A percentile compares a stretch with the other conserved stretches of the same genome.
Conservation (phyloP, 2,113 vertebrate species). For the Oenanthe melanoleuca region DNA sequence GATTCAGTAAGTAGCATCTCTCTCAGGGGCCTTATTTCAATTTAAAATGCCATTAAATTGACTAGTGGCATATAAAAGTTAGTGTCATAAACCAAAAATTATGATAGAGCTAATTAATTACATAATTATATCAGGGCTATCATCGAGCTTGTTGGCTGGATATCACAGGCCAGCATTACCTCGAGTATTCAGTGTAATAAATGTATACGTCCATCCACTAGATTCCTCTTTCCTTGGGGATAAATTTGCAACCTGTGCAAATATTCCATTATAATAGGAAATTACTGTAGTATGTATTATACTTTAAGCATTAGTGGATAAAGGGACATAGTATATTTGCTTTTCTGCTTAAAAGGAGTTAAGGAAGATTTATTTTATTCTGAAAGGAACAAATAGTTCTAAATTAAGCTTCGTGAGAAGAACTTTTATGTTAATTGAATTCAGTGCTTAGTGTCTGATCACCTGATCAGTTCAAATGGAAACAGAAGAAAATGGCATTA, state of each 20-base stretch:
- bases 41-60: slow-evolving; percentile 68
- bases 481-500: slow-evolving; percentile 31
- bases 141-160: slow-evolving; percentile 12
- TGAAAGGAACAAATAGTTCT: slow-evolving; percentile 33
- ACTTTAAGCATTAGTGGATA: background rate
- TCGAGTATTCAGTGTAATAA: background rate
- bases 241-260: slow-evolving; percentile 7
- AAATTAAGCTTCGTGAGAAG: background rate
- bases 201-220: background rate
- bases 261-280: slow-evolving; percentile 43
- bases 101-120: slow-evolving; percentile 64
- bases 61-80: slow-evolving; percentile 54
- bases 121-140: slow-evolving; percentile 31
- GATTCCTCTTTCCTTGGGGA: slow-evolving; percentile 16
- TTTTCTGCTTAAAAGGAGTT: slow-evolving; percentile 41
- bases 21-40: slow-evolving; percentile 49
- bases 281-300: background rate
- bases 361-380: background rate
- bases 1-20: slow-evolving; percentile 28
- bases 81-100: slow-evolving; percentile 64
- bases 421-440: slow-evolving; percentile 32
- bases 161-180: slow-evolving; percentile 10
- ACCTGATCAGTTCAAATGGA: slow-evolving; percentile 26
- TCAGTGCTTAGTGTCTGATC: slow-evolving; percentile 11
- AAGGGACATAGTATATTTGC: slow-evolving; percentile 14